Evolutionary conservation across 2,797 vertebrate species (phyloP).

Genomic region (Propithecus deckenii): DNA sequence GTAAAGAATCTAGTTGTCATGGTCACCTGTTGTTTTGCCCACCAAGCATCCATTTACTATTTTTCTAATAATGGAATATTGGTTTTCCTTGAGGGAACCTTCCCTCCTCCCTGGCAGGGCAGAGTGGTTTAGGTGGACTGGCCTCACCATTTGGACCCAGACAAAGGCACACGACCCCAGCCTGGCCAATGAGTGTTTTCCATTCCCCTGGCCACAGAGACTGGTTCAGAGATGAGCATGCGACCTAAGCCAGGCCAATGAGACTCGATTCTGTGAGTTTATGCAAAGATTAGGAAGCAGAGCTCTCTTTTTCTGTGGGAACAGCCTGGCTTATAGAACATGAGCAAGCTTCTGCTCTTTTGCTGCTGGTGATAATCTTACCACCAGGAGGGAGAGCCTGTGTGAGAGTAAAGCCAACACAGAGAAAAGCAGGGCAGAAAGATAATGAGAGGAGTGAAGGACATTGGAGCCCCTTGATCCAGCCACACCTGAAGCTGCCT

Average conservation of each 20-base stretch:
- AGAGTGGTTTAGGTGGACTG: neutral
- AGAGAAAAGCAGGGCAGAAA: neutral
- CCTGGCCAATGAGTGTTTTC: neutral
- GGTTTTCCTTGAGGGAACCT: neutral
- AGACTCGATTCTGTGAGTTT: neutral
- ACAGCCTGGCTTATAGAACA: neutral
- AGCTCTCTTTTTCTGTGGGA: neutral
- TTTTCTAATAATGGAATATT: neutral
- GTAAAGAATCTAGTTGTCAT: neutral
- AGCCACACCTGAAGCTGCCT: neutral
- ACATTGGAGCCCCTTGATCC: neutral
- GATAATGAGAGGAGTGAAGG: neutral
- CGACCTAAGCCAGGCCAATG: neutral
- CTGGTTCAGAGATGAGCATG: neutral
- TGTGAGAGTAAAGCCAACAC: neutral
- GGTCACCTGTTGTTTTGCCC: neutral
- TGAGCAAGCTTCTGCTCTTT: neutral
- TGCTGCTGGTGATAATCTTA: no score
- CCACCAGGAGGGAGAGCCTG: neutral
- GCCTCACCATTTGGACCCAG: neutral
- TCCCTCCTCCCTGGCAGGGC: neutral
- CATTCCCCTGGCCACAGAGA: neutral
- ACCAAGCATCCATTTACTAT: neutral
- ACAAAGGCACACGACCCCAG: neutral
- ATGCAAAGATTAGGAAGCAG: neutral